These are phyloP conservation scores for Leptopilina syphax DNA, from an alignment of 2,888 invertebrate species.

Conservation along the genomic window DNA sequence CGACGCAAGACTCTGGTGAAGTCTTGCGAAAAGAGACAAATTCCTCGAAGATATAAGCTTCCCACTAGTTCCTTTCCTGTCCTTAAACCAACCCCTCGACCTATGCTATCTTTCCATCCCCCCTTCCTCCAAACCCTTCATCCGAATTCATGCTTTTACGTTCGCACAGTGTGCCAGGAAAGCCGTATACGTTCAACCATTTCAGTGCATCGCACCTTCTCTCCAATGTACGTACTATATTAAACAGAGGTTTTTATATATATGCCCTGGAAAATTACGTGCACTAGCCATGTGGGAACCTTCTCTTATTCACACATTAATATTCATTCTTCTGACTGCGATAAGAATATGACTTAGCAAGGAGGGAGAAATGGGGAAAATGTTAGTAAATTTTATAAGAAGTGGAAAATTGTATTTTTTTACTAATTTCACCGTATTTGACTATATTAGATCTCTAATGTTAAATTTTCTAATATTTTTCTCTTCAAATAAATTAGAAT, in stretches of 20 bases:
- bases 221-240: constrained; percentile 24
- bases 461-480: too few species aligned
- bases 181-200: constrained; percentile 18
- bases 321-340: constrained; percentile 17
- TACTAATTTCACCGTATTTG: background rate
- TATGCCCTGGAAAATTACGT: constrained; percentile 13
- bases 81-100: background rate
- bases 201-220: constrained; percentile 22
- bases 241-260: constrained; percentile 28
- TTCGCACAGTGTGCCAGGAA: background rate
- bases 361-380: background rate
- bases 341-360: background rate
- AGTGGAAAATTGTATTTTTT: background rate
- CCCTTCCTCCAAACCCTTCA: background rate
- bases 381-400: background rate
- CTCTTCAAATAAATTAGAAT: too few species aligned
- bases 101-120: background rate
- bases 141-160: constrained; percentile 28
- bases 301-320: constrained; percentile 28
- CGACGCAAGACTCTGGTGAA: constrained; percentile 33
- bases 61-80: constrained; percentile 20
- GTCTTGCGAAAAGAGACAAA: constrained; percentile 40
- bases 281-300: constrained; percentile 11
- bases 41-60: constrained; percentile 37
- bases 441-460: too few species aligned